Conservation (phyloP, 2,888 invertebrate genomes). For the Byasa hedistus region DNA sequence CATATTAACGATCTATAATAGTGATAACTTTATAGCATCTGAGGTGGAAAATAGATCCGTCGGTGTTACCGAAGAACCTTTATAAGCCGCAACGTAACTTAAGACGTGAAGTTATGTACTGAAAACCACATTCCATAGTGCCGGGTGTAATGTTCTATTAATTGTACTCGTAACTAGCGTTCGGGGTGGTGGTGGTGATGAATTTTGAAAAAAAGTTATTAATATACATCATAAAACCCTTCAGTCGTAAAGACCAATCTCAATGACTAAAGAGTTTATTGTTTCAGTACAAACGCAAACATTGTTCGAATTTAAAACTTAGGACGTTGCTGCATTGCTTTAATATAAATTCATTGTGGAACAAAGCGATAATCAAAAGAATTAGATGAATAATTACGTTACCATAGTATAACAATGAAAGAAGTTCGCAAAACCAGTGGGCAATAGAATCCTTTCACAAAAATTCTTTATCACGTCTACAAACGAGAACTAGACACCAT, state of each 20-base stretch:
- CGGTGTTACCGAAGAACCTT: conserved; percentile 15
- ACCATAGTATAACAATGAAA: conserved; percentile 25
- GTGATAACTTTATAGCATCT: neutral
- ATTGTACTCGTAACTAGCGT: conserved; percentile 8
- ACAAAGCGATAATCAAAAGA: neutral
- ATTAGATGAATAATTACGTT: conserved; percentile 13
- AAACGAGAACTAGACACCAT: conserved; percentile 17
- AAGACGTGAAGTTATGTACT: conserved; percentile 27
- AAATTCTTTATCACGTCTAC: conserved; percentile 15
- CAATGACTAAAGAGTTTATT: too few relatives aligned
- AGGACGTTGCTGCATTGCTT: too few relatives aligned
- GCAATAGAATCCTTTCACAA: conserved; percentile 14
- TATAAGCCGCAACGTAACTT: conserved; percentile 23
- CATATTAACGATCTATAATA: neutral
- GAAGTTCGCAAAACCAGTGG: conserved; percentile 22
- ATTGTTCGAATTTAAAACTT: too few relatives aligned
- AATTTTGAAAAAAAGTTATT: too few relatives aligned
- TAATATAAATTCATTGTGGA: neutral
- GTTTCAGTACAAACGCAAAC: too few relatives aligned
- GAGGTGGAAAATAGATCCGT: conserved; percentile 18
- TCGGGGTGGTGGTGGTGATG: too few relatives aligned
- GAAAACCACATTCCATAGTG: conserved; percentile 33
- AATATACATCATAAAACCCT: too few relatives aligned
- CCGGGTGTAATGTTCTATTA: conserved; percentile 33
- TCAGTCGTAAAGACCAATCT: too few relatives aligned